Conservation (phyloP, 2,113 vertebrate species). For the Andinoacara biseriatus region DNA sequence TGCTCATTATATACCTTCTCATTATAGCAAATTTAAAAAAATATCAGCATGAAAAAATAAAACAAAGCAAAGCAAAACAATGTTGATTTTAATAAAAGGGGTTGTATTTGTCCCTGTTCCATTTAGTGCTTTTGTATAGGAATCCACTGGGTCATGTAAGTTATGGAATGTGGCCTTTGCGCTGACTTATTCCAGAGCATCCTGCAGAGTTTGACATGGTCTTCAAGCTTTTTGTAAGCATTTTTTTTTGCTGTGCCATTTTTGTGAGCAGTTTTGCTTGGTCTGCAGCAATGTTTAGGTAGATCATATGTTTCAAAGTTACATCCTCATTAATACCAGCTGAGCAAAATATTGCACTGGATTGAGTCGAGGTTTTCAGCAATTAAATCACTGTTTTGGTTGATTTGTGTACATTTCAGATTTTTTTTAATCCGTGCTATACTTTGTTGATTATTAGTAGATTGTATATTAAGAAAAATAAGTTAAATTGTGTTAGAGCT, state of each 20-base stretch:
- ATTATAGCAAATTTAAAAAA: too few species aligned
- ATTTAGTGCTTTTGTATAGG: too few species aligned
- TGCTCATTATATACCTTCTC: too few species aligned
- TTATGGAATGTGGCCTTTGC: neutral
- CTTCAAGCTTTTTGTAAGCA: neutral
- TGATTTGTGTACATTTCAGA: neutral
- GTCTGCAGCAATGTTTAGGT: neutral
- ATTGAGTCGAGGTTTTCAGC: neutral
- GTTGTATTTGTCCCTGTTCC: neutral
- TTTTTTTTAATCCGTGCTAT: fast-evolving
- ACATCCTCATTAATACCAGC: neutral
- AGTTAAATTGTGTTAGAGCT: neutral
- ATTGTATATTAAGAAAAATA: neutral
- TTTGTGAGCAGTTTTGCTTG: neutral
- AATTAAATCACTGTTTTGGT: neutral
- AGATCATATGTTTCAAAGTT: neutral
- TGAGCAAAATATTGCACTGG: neutral
- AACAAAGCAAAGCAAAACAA: neutral
- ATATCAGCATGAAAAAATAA: too few species aligned
- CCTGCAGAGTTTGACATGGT: neutral
- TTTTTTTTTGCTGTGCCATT: neutral
- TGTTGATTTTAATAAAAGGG: neutral
- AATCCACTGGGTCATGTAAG: too few species aligned
- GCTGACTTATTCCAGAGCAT: neutral
- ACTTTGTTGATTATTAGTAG: neutral